These are phyloP conservation scores for Aphelocoma californica DNA, from an alignment of 2,797 vertebrate genomes.

Conservation along the genomic window DNA sequence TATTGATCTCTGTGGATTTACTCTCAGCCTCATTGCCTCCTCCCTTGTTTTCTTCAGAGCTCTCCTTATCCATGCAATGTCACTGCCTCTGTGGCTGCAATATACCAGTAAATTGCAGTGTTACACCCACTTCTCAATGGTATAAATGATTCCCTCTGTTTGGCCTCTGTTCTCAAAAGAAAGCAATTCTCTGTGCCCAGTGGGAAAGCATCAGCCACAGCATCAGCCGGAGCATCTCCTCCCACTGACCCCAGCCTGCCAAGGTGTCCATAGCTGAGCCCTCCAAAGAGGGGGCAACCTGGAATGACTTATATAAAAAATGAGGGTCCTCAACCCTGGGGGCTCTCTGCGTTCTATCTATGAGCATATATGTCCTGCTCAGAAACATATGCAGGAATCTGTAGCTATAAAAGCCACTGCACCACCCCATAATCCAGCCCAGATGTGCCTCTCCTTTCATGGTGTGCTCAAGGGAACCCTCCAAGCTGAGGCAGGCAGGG, in stretches of 20 bases:
- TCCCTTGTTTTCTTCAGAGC: slow-evolving; percentile 30
- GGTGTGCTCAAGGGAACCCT: not conserved
- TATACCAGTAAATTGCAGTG: not conserved
- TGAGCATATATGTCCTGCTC: not conserved
- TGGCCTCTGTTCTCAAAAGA: not conserved
- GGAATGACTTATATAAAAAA: not conserved
- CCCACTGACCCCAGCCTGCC: rapidly evolving
- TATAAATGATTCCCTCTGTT: not conserved
- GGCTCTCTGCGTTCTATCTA: not conserved
- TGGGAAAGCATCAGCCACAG: not conserved
- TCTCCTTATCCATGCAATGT: not conserved
- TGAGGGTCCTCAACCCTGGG: not conserved
- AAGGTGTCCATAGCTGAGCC: not conserved
- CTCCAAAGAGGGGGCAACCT: not conserved
- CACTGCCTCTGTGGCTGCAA: not conserved
- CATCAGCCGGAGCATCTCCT: not conserved
- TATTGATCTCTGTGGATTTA: slow-evolving; percentile 53
- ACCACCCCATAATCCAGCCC: slow-evolving; percentile 28
- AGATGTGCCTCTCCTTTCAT: slow-evolving; percentile 34
- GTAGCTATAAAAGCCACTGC: slow-evolving; percentile 32
- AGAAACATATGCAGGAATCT: slow-evolving; percentile 40
- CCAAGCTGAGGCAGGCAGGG: not conserved
- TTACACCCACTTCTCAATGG: not conserved
- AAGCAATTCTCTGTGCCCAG: not conserved
- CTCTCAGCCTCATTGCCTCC: not conserved